phyloP scores from a whole-genome alignment of 2,113 vertebrate species.

The Prolemur simus region DNA sequence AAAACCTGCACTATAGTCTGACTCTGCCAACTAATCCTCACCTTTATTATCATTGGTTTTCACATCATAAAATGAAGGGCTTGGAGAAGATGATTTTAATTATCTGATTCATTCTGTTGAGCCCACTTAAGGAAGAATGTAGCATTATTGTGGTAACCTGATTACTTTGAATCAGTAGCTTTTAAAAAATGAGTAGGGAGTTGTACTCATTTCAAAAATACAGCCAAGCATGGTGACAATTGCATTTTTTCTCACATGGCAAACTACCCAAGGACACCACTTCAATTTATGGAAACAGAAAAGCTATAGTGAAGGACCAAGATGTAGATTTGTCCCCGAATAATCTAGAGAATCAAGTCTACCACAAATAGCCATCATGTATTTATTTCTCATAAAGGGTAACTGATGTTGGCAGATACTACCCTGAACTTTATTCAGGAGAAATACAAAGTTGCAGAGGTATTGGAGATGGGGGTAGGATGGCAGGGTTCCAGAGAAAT shows the following conservation, averaged over 20 bases:
- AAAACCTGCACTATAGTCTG: neutral
- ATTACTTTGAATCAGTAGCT: neutral
- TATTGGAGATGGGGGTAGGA: neutral
- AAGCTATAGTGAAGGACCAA: neutral
- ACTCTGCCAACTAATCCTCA: neutral
- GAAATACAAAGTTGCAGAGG: neutral
- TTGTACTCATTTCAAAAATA: slow-evolving; percentile 9
- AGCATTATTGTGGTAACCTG: neutral
- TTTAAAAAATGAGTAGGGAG: neutral
- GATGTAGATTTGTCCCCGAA: neutral
- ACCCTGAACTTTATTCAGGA: neutral
- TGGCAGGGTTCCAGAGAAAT: slow-evolving; percentile 49
- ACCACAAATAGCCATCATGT: neutral
- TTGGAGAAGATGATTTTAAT: neutral
- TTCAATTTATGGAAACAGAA: neutral
- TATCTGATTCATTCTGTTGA: neutral
- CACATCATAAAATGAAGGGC: neutral
- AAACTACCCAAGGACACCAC: neutral
- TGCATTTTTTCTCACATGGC: neutral
- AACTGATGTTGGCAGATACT: neutral
- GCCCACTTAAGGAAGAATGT: neutral
- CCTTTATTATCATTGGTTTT: neutral
- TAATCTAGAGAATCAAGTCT: neutral
- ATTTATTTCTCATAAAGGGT: neutral
- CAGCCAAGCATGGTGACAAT: neutral